phyloP scores from a whole-genome alignment of 1,140 invertebrate species.

The Ceratosolen fusciceps region DNA sequence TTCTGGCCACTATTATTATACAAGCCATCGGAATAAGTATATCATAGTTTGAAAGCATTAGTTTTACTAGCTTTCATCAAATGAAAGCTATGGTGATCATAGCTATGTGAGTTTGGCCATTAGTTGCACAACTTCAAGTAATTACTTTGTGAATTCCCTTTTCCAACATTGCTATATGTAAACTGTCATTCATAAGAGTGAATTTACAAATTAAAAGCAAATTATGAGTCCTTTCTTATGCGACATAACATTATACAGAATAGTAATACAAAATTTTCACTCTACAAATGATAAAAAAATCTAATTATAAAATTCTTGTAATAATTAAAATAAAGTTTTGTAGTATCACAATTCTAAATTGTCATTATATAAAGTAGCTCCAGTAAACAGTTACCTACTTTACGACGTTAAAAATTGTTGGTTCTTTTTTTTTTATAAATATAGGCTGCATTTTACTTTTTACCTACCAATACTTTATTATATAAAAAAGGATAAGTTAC shows the following conservation, averaged over 20 bases:
- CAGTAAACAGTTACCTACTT: conserved; percentile 36
- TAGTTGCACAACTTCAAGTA: conserved; percentile 40
- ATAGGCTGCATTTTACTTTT: conserved; percentile 36
- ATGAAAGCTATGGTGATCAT: conserved; percentile 37
- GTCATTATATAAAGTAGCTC: conserved; percentile 41
- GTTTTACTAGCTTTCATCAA: conserved; percentile 39
- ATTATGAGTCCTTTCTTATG: conserved; percentile 13
- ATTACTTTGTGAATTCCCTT: conserved; percentile 27
- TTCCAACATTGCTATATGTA: conserved; percentile 12
- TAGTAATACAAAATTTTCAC: conserved; percentile 18
- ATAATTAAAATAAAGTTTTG: conserved; percentile 36
- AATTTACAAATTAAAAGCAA: conserved; percentile 34
- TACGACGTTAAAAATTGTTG: conserved; percentile 32
- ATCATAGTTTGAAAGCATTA: conserved; percentile 35
- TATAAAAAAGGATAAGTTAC: conserved; percentile 34
- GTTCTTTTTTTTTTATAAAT: conserved; percentile 19
- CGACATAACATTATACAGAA: conserved; percentile 21
- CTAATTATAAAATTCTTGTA: conserved; percentile 35
- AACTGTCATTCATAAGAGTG: conserved; percentile 27
- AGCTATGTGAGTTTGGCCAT: conserved; percentile 29
- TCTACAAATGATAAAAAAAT: conserved; percentile 34
- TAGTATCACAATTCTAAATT: conserved; percentile 44
- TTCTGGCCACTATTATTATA: conserved; percentile 11
- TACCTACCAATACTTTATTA: conserved; percentile 25
- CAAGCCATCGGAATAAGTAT: conserved; percentile 35